Conservation (phyloP, 1,140 invertebrate species). For the Planococcus citri region DNA sequence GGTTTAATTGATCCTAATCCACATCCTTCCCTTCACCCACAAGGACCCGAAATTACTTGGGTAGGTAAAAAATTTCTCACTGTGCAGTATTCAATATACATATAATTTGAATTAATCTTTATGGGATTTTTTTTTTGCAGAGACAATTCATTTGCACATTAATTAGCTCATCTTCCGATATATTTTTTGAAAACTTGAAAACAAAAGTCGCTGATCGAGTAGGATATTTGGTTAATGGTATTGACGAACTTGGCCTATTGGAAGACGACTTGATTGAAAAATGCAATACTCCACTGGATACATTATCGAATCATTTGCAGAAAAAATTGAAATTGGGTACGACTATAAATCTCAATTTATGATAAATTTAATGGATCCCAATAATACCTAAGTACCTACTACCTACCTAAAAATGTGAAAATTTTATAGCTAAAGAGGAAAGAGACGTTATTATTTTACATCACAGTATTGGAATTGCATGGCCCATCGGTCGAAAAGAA, state of each 20-base stretch:
- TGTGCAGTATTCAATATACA: too few relatives aligned
- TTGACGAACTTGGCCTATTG: slow-evolving; percentile 81
- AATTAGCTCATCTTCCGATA: slow-evolving; percentile 69
- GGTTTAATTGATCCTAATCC: slow-evolving; percentile 77
- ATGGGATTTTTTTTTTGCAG: slow-evolving; percentile 39
- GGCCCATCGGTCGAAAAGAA: slow-evolving; percentile 78
- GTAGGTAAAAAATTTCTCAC: slow-evolving; percentile 37
- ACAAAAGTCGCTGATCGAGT: slow-evolving; percentile 62
- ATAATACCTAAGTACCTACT: too few relatives aligned
- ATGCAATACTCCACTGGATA: slow-evolving; percentile 76
- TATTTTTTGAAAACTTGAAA: slow-evolving; percentile 88
- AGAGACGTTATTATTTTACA: slow-evolving; percentile 87
- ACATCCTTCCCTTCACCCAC: slow-evolving; percentile 78
- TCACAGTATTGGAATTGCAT: slow-evolving; percentile 82
- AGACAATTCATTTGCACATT: slow-evolving; percentile 75
- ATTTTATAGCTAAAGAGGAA: slow-evolving; percentile 43
- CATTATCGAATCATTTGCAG: slow-evolving; percentile 77
- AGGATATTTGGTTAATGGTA: slow-evolving; percentile 51
- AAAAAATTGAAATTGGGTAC: slow-evolving; percentile 69
- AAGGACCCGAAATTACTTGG: slow-evolving; percentile 95
- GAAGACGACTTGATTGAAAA: slow-evolving; percentile 72
- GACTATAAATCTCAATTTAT: too few relatives aligned
- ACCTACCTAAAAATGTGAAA: not conserved
- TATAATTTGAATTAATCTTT: not conserved
- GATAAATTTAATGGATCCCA: not conserved